These are phyloP conservation scores for Seladonia tumulorum DNA, from an alignment of 2,888 invertebrate genomes.

Conservation along the genomic window DNA sequence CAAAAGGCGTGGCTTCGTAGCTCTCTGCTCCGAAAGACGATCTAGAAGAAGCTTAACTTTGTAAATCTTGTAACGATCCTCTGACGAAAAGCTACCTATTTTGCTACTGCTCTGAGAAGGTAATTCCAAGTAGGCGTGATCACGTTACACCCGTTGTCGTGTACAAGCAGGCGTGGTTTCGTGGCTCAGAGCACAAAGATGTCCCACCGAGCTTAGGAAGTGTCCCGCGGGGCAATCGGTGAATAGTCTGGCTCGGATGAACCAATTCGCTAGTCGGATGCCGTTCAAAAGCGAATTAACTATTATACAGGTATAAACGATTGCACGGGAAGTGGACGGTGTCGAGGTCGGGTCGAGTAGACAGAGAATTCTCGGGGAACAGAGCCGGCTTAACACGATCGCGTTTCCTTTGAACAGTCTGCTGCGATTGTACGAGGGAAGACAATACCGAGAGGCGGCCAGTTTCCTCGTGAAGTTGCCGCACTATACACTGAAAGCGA, in stretches of 20 bases:
- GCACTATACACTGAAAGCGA: constrained; percentile 91
- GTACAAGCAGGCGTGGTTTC: neutral
- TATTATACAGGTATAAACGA: neutral
- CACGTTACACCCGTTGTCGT: neutral
- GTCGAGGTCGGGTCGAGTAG: constrained; percentile 19
- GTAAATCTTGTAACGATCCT: too few species aligned
- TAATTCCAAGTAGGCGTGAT: neutral
- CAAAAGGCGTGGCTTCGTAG: too few species aligned
- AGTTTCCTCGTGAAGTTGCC: constrained; percentile 92
- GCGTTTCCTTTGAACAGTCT: constrained; percentile 82
- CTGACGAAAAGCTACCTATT: neutral
- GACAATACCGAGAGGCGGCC: constrained; percentile 96
- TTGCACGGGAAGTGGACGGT: neutral
- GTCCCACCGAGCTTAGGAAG: neutral
- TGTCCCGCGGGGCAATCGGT: neutral
- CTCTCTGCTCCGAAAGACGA: too few species aligned
- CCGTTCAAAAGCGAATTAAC: neutral
- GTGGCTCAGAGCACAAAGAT: neutral
- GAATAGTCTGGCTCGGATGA: neutral
- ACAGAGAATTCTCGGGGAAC: neutral
- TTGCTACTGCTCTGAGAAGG: neutral
- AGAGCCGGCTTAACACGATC: neutral
- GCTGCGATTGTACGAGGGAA: constrained; percentile 93
- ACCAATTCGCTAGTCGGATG: neutral
- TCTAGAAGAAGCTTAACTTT: too few species aligned